Conservation (phyloP, 2,797 vertebrate genomes). For the Schizopygopsis malacanthus region DNA sequence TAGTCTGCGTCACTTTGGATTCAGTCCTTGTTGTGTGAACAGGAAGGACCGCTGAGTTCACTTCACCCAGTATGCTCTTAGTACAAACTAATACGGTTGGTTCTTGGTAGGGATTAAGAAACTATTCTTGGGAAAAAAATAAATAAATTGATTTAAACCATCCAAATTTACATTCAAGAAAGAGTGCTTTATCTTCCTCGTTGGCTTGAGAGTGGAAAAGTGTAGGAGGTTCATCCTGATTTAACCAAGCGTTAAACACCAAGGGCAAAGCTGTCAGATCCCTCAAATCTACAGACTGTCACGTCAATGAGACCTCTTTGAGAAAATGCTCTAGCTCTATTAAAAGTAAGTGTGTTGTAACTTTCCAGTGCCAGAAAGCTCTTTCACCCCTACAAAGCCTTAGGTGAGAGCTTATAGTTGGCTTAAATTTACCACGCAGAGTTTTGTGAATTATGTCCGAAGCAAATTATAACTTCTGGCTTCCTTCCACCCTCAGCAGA, state of each 20-base stretch:
- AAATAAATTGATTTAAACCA: not conserved
- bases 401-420: slow-evolving; percentile 62
- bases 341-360: slow-evolving; percentile 42
- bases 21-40: slow-evolving; percentile 22
- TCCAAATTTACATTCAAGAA: slow-evolving; percentile 37
- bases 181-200: slow-evolving; percentile 25
- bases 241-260: slow-evolving; percentile 4
- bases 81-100: slow-evolving; percentile 2
- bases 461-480: slow-evolving; percentile 51
- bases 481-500: slow-evolving; percentile 58
- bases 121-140: not conserved
- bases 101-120: slow-evolving; percentile 22
- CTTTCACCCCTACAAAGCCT: slow-evolving; percentile 59
- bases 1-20: slow-evolving; percentile 38
- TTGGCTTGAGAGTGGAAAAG: slow-evolving; percentile 19
- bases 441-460: slow-evolving; percentile 32
- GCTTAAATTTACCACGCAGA: slow-evolving; percentile 57
- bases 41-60: slow-evolving; percentile 37
- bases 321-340: slow-evolving; percentile 23
- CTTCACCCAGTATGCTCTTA: not conserved
- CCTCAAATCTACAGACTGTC: slow-evolving; percentile 9
- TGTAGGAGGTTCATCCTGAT: slow-evolving; percentile 37
- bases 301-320: slow-evolving; percentile 16
- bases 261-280: slow-evolving; percentile 20
- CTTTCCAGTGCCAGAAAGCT: slow-evolving; percentile 56